Evolutionary conservation across 2,888 invertebrate genomes (phyloP), one percentile per base, ranked within the genome.

Genomic region (Capitulum mitella): DNA sequence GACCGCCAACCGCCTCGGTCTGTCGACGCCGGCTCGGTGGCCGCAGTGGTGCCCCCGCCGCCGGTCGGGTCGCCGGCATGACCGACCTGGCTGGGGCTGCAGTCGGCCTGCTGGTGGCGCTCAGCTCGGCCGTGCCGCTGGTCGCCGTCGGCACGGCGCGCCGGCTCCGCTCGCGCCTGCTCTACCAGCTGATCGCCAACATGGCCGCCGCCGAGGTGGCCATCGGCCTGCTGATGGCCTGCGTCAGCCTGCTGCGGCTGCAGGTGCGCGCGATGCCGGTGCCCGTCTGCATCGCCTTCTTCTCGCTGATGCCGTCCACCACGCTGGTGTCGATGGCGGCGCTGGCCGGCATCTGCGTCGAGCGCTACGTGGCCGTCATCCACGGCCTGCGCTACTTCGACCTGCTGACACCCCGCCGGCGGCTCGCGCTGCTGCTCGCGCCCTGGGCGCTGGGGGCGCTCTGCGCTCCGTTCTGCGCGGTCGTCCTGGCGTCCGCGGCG

Each of bases 311-410:
- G 29, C 8, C 29, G 8, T 16, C 22, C n/a, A n/a, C 29, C n/a
- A 0, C 29, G 29, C 58, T 58, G 58, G 29, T 14, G 10, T n/a
- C 16, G 58, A 29, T 22, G 22, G 29, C 3, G 22, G 58, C 58
- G 58, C 58, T 58, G n/a, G 1, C 8, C 58, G 16, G 6, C n/a
- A n/a, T 58, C n/a, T 8, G 10, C n/a, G 29, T 22, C 10, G 58
- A 58, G 29, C 58, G 58, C 29, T 22, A 58, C 29, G 22, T 58
- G 58, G 58, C 58, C n/a, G 58, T 58, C n/a, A 29, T 58, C n/a
- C 58, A 58, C 58, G 58, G 58, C 29, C 58, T 58, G 58, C 58
- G 58, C 58, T 58, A 58, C 58, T 58, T 58, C 58, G 22, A 10
- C 58, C n/a, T 58, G n/a, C 58, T 58, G 58, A 29, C 58, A 5